phyloP scores from a whole-genome alignment of 2,113 vertebrate genomes.

The Chrysemys picta region DNA sequence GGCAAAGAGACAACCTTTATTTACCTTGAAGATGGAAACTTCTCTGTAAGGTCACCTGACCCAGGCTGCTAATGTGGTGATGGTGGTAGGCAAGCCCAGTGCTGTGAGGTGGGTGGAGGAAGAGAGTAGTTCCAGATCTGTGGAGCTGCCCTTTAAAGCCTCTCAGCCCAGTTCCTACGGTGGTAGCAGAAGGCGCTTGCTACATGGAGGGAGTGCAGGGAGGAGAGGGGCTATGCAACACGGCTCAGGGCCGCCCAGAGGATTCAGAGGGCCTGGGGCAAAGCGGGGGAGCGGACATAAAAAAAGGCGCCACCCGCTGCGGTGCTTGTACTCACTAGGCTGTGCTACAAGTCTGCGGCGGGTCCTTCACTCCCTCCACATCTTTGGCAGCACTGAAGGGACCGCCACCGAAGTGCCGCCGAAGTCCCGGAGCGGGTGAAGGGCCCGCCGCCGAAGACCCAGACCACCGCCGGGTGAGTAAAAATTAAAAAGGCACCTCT shows the following conservation, averaged over 20 bases:
- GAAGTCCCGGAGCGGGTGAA: too few relatives aligned
- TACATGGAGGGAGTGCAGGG: background rate
- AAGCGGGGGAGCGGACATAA: too few relatives aligned
- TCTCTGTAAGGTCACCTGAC: background rate
- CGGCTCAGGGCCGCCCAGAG: background rate
- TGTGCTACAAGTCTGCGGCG: too few relatives aligned
- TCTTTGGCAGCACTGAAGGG: too few relatives aligned
- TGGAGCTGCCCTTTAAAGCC: background rate
- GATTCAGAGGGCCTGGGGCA: too few relatives aligned
- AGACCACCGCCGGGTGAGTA: too few relatives aligned
- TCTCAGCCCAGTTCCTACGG: background rate
- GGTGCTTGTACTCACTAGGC: too few relatives aligned
- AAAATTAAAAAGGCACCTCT: too few relatives aligned
- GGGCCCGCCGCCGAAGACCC: too few relatives aligned
- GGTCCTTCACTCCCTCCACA: too few relatives aligned
- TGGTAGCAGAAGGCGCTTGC: background rate
- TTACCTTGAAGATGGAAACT: background rate
- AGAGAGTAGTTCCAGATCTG: background rate
- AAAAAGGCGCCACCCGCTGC: too few relatives aligned
- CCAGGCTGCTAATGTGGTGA: background rate
- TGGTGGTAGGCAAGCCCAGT: background rate
- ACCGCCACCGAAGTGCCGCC: too few relatives aligned
- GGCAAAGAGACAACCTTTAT: background rate
- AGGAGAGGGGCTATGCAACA: background rate
- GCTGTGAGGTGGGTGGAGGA: background rate